A percentile compares a stretch with the other conserved stretches of the same genome.
phyloP scores from a whole-genome alignment of 1,140 invertebrate species.

The Dufourea novaeangliae region DNA sequence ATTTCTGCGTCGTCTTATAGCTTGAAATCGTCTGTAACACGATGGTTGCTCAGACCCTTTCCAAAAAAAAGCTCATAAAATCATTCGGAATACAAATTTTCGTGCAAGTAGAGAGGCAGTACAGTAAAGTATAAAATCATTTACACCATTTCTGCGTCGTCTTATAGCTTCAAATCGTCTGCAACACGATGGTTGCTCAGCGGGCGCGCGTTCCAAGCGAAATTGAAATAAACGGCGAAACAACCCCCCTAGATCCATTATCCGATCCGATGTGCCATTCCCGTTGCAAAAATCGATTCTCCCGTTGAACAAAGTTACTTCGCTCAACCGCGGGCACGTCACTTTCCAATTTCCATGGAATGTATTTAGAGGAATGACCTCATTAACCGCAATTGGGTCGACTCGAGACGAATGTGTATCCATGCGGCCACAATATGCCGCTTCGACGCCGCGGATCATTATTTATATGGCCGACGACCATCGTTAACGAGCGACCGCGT shows the following conservation, averaged over 20 bases:
- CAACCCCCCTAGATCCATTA: neutral
- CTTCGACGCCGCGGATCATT: conserved; percentile 10
- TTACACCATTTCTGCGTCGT: no score
- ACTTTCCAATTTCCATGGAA: conserved; percentile 64
- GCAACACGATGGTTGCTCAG: neutral
- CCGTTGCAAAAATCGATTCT: conserved; percentile 59
- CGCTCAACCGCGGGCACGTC: conserved; percentile 55
- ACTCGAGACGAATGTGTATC: conserved; percentile 21
- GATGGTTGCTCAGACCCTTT: no score
- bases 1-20: no score
- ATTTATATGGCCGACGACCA: neutral
- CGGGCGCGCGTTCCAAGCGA: neutral
- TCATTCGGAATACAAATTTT: no score
- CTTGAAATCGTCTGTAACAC: no score
- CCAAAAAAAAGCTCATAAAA: no score
- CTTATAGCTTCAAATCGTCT: no score
- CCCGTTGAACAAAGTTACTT: conserved; percentile 60
- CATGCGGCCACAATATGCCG: conserved; percentile 21
- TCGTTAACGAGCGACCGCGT: conserved; percentile 22
- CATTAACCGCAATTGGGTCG: conserved; percentile 60
- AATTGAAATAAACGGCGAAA: conserved; percentile 14
- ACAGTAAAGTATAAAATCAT: no score
- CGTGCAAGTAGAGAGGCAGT: no score
- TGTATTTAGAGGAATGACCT: conserved; percentile 64
- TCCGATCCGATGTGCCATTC: conserved; percentile 26